These are phyloP conservation scores for Anabacerthia variegaticeps DNA, from an alignment of 2,797 vertebrate genomes.

Conservation along the genomic window DNA sequence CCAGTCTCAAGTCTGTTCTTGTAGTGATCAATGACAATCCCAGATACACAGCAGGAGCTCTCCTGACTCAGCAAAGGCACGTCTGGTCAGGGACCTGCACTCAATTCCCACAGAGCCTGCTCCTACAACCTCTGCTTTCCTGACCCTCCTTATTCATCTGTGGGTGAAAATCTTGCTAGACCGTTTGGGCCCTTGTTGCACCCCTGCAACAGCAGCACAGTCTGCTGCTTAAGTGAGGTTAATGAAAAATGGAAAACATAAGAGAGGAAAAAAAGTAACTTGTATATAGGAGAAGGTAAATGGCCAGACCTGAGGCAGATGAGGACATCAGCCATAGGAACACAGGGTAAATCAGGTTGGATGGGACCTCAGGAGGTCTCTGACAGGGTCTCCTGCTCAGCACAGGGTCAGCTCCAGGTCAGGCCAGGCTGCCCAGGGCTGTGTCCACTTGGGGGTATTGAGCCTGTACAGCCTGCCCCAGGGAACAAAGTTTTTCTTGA, in stretches of 20 bases:
- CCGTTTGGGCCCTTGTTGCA: neutral
- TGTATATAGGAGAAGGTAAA: neutral
- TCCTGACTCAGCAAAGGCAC: neutral
- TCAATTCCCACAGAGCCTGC: neutral
- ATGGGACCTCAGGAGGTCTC: fast-evolving
- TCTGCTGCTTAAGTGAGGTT: neutral
- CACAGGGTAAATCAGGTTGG: neutral
- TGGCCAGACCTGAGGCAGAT: neutral
- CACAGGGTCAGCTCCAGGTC: neutral
- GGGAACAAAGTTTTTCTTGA: neutral
- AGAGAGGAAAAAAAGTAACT: neutral
- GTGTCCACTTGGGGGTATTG: neutral
- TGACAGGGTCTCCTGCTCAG: neutral
- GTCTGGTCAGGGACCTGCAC: neutral
- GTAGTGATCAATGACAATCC: neutral
- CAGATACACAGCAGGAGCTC: neutral
- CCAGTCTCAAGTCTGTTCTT: neutral
- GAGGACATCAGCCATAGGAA: neutral
- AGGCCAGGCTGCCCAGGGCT: neutral
- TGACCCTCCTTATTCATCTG: neutral
- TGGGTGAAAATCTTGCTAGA: neutral
- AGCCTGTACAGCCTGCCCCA: neutral
- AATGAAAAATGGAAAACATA: neutral
- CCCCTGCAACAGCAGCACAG: neutral
- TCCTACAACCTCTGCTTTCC: neutral